phyloP scores from a whole-genome alignment of 2,888 invertebrate species.

The Nipponacmea schrenckii region DNA sequence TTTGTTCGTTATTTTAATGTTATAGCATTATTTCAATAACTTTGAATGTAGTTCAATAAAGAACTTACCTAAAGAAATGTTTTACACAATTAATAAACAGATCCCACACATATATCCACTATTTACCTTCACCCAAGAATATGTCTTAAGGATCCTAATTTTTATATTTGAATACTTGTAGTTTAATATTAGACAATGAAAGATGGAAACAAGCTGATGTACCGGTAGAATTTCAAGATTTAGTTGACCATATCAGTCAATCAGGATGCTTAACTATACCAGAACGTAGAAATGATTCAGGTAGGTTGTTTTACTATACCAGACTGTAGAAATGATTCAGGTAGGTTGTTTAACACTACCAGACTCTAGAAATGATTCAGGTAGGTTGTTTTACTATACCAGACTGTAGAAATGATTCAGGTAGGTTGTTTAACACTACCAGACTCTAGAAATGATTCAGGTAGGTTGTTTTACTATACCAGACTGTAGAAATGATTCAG shows the following conservation, averaged over 20 bases:
- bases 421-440: slow-evolving; percentile 29
- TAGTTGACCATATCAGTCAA: slow-evolving; percentile 78
- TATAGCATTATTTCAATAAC: not conserved
- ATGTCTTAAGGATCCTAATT: not conserved
- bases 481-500: slow-evolving; percentile 54
- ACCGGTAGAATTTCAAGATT: slow-evolving; percentile 86
- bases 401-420: slow-evolving; percentile 48
- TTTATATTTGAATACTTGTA: slow-evolving; percentile 40
- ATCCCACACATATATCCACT: too few species aligned
- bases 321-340: slow-evolving; percentile 48
- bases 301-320: slow-evolving; percentile 29
- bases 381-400: not conserved
- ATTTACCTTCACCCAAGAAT: too few species aligned
- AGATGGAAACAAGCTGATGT: slow-evolving; percentile 94
- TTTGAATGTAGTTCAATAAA: too few species aligned
- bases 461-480: slow-evolving; percentile 58
- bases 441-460: slow-evolving; percentile 74
- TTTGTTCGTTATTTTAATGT: not conserved
- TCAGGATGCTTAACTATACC: slow-evolving; percentile 62
- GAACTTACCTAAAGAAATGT: too few species aligned
- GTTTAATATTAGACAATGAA: slow-evolving; percentile 86
- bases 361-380: not conserved
- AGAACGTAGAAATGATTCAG: slow-evolving; percentile 54
- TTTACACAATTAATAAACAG: too few species aligned
- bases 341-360: slow-evolving; percentile 29